Conservation (phyloP, 2,888 invertebrate species). For the Xanthorhoe designata region DNA sequence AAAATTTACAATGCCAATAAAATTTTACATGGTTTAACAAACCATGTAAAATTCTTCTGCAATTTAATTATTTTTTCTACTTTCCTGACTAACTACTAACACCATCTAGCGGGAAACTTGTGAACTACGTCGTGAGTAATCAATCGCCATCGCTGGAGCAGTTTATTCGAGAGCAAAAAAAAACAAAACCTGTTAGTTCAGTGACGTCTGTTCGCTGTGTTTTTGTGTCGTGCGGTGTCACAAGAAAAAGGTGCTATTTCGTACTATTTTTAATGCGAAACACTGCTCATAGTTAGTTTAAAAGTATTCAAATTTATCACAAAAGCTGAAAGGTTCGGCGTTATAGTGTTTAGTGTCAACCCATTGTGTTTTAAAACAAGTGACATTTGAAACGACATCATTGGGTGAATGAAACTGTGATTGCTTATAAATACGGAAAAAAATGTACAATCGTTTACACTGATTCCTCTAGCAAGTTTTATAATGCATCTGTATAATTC, state of each 20-base stretch:
- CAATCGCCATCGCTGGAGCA: constrained; percentile 66
- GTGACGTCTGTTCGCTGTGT: constrained; percentile 73
- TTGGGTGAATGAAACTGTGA: constrained; percentile 57
- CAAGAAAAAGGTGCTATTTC: constrained; percentile 42
- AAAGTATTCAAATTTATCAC: constrained; percentile 12
- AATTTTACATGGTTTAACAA: constrained; percentile 65
- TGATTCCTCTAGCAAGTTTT: constrained; percentile 43
- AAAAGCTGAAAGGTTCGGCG: constrained; percentile 19
- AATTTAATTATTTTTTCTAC: constrained; percentile 38
- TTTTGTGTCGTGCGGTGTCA: constrained; percentile 71
- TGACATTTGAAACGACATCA: constrained; percentile 40
- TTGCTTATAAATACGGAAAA: constrained; percentile 67
- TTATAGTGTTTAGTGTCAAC: constrained; percentile 35
- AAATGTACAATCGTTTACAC: constrained; percentile 66
- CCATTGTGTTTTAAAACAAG: constrained; percentile 34
- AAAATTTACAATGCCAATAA: constrained; percentile 63
- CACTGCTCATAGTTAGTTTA: constrained; percentile 25
- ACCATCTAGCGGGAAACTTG: constrained; percentile 62
- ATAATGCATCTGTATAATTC: constrained; percentile 49
- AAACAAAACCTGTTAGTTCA: constrained; percentile 75
- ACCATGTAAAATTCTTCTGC: constrained; percentile 29
- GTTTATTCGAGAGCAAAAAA: constrained; percentile 58
- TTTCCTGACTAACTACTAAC: constrained; percentile 34
- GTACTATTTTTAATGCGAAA: constrained; percentile 39
- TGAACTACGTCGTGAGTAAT: constrained; percentile 53